Conservation (phyloP, 2,888 invertebrate genomes). For the Euproctis similis region DNA sequence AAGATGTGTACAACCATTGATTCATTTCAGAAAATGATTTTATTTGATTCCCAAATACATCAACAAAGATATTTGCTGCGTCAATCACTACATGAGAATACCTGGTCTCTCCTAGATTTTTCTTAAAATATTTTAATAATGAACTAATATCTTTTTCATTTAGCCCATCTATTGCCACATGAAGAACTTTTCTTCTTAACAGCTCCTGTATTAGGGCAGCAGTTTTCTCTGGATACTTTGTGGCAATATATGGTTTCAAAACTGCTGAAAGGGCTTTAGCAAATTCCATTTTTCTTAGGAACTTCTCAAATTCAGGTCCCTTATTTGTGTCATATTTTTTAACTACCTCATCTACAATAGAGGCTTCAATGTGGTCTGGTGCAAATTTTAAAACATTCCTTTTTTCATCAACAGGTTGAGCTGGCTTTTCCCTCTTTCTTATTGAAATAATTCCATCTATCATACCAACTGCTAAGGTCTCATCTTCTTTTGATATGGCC, state of each 20-base stretch:
- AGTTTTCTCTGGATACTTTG: slow-evolving; percentile 83
- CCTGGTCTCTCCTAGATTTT: slow-evolving; percentile 81
- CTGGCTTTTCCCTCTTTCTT: slow-evolving; percentile 81
- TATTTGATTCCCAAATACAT: slow-evolving; percentile 82
- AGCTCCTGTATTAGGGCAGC: slow-evolving; percentile 90
- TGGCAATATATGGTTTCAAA: slow-evolving; percentile 75
- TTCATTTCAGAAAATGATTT: slow-evolving; percentile 78
- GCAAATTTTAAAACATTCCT: slow-evolving; percentile 66
- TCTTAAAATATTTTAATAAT: slow-evolving; percentile 85
- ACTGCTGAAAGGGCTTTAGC: slow-evolving; percentile 86
- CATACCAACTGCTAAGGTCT: slow-evolving; percentile 92
- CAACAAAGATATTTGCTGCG: slow-evolving; percentile 83
- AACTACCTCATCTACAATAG: slow-evolving; percentile 70
- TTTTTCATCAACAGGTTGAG: slow-evolving; percentile 44
- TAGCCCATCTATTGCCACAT: slow-evolving; percentile 83
- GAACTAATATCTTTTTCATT: slow-evolving; percentile 78
- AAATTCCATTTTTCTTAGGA: slow-evolving; percentile 87
- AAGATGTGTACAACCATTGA: slow-evolving; percentile 75
- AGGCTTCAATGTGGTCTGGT: slow-evolving; percentile 57
- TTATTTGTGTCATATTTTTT: slow-evolving; percentile 48
- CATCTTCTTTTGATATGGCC: slow-evolving; percentile 84
- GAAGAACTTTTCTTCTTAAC: slow-evolving; percentile 86
- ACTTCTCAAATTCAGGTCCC: slow-evolving; percentile 79
- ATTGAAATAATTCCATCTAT: slow-evolving; percentile 94
- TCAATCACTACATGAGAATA: slow-evolving; percentile 85